These are phyloP conservation scores for Pandemis cinnamomeana DNA, from an alignment of 2,888 invertebrate species.

Conservation along the genomic window DNA sequence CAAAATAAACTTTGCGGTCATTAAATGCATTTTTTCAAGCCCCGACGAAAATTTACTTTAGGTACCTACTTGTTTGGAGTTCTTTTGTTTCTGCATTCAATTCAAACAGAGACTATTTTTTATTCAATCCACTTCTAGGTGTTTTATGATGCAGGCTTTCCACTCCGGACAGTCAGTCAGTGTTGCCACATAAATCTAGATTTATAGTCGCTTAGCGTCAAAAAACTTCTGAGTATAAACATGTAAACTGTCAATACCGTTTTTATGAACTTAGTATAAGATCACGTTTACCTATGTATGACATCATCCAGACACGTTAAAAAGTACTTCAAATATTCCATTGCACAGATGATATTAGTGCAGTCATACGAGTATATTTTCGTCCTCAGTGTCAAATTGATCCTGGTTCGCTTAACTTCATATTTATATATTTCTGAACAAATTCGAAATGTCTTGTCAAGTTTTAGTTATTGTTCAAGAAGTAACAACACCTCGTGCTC, in stretches of 20 bases:
- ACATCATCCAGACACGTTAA: slow-evolving; percentile 62
- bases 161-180: not conserved
- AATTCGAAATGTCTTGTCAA: slow-evolving; percentile 58
- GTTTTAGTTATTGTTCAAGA: slow-evolving; percentile 57
- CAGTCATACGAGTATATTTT: slow-evolving; percentile 38
- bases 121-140: slow-evolving; percentile 9
- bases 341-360: slow-evolving; percentile 36
- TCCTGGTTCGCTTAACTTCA: slow-evolving; percentile 47
- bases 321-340: slow-evolving; percentile 53
- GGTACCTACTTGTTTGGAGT: slow-evolving; percentile 5
- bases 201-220: slow-evolving; percentile 12
- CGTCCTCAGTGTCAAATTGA: slow-evolving; percentile 51
- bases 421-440: slow-evolving; percentile 24
- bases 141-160: slow-evolving; percentile 25
- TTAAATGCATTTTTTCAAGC: slow-evolving; percentile 35
- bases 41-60: slow-evolving; percentile 30
- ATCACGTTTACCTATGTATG: slow-evolving; percentile 58
- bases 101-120: slow-evolving; percentile 8
- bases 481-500: slow-evolving; percentile 48
- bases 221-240: slow-evolving; percentile 21
- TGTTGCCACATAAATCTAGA: slow-evolving; percentile 21
- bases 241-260: slow-evolving; percentile 46
- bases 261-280: slow-evolving; percentile 52
- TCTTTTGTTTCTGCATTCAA: slow-evolving; percentile 34
- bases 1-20: slow-evolving; percentile 31